These are phyloP conservation scores for Pristiophorus japonicus DNA, from an alignment of 2,113 vertebrate species.

Conservation along the genomic window DNA sequence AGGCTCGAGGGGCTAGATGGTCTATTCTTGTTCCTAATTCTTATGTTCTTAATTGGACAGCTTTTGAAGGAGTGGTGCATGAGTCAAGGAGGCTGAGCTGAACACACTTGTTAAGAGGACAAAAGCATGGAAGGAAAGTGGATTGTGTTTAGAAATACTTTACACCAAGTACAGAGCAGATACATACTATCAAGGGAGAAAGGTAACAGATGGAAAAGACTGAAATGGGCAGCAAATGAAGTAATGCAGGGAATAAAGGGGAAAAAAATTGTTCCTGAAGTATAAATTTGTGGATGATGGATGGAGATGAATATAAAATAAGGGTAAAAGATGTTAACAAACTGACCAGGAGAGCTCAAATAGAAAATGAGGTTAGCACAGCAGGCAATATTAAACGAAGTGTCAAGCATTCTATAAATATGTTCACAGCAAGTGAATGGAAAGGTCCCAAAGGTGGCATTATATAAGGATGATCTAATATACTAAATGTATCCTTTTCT, in stretches of 20 bases:
- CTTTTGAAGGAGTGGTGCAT: too few relatives aligned
- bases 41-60: too few relatives aligned
- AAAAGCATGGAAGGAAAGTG: too few relatives aligned
- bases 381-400: not conserved
- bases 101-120: too few relatives aligned
- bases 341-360: not conserved
- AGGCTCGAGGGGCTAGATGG: too few relatives aligned
- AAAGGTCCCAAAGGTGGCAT: not conserved
- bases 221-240: too few relatives aligned
- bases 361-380: not conserved
- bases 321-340: not conserved
- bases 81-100: too few relatives aligned
- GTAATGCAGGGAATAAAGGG: not conserved
- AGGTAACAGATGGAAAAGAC: too few relatives aligned
- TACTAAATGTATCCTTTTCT: not conserved
- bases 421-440: not conserved
- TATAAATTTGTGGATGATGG: not conserved
- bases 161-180: too few relatives aligned
- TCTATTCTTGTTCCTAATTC: too few relatives aligned
- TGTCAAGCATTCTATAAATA: not conserved
- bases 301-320: not conserved
- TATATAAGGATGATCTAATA: not conserved
- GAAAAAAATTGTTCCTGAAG: not conserved
- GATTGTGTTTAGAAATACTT: too few relatives aligned
- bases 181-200: too few relatives aligned